Conservation (phyloP, 2,888 invertebrate species). For the Dexiosoma caninum region DNA sequence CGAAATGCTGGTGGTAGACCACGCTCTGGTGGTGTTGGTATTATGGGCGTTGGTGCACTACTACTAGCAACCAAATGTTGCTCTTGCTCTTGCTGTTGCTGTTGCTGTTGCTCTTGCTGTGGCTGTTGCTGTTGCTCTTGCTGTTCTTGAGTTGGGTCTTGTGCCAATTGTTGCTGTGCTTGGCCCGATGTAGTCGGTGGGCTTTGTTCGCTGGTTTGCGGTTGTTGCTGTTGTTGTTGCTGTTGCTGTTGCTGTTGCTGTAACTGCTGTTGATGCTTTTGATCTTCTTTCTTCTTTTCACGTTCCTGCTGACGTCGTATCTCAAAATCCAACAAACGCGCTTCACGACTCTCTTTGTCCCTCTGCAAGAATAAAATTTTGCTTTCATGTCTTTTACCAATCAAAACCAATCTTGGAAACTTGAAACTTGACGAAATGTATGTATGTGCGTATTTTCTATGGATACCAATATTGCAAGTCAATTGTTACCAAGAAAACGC, state of each 20-base stretch:
- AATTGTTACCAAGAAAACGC: no score
- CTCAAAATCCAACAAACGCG: constrained; percentile 77
- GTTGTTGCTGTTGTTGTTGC: constrained; percentile 54
- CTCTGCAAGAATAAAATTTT: constrained; percentile 69
- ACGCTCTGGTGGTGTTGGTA: constrained; percentile 74
- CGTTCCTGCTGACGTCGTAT: constrained; percentile 77
- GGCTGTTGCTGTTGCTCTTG: constrained; percentile 52
- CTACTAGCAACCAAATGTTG: constrained; percentile 57
- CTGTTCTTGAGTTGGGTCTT: constrained; percentile 48
- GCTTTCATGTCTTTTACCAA: no score
- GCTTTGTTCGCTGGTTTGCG: constrained; percentile 63
- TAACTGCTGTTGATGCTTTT: constrained; percentile 72
- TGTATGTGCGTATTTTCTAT: no score
- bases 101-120: constrained; percentile 51
- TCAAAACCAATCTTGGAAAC: no score
- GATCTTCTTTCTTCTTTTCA: constrained; percentile 75
- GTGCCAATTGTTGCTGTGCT: constrained; percentile 65
- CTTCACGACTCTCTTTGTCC: constrained; percentile 77
- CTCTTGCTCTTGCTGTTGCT: constrained; percentile 50
- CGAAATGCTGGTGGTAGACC: constrained; percentile 76
- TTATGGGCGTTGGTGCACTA: constrained; percentile 66
- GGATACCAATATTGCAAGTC: no score
- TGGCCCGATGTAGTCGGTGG: constrained; percentile 67
- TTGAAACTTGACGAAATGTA: no score
- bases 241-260: constrained; percentile 69